Percentiles rank a stretch among this genome's conserved stretches.
Evolutionary conservation across 2,888 invertebrate genomes (phyloP).

Genomic region (Horisme vitalbata): DNA sequence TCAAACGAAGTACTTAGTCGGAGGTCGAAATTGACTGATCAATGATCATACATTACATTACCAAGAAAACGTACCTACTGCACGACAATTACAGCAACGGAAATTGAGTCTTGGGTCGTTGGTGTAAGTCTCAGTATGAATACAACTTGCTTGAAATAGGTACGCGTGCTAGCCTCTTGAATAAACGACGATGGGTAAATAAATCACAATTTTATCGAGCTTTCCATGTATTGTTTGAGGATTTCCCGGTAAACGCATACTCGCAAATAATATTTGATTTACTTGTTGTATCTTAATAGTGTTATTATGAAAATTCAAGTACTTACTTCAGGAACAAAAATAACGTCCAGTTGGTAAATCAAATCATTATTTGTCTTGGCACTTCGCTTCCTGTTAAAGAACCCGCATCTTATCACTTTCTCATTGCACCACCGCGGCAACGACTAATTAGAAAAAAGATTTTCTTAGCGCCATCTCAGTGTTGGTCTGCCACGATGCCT

Average conservation of each 20-base stretch:
- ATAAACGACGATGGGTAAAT: slow-evolving; percentile 14
- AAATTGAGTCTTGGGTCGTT: not conserved
- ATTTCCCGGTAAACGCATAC: slow-evolving; percentile 67
- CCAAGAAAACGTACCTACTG: slow-evolving; percentile 12
- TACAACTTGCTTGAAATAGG: not conserved
- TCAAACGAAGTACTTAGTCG: slow-evolving; percentile 6
- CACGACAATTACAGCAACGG: not conserved
- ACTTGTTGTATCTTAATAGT: slow-evolving; percentile 25
- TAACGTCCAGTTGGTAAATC: too few species aligned
- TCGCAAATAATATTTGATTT: slow-evolving; percentile 69
- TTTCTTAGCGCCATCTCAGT: too few species aligned
- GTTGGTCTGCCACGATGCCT: too few species aligned
- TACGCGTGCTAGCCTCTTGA: slow-evolving; percentile 4
- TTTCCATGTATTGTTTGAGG: slow-evolving; percentile 52
- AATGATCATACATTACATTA: slow-evolving; percentile 21
- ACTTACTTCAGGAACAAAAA: too few species aligned
- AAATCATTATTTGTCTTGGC: too few species aligned
- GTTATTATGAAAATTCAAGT: not conserved
- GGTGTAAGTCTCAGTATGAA: slow-evolving; percentile 9
- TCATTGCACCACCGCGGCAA: too few species aligned
- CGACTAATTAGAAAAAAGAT: too few species aligned
- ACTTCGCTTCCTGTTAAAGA: too few species aligned
- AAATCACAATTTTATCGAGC: slow-evolving; percentile 25
- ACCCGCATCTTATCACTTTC: too few species aligned
- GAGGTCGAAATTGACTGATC: slow-evolving; percentile 22